phyloP scores from a whole-genome alignment of 2,797 vertebrate species.

The Molossus alvarezi region DNA sequence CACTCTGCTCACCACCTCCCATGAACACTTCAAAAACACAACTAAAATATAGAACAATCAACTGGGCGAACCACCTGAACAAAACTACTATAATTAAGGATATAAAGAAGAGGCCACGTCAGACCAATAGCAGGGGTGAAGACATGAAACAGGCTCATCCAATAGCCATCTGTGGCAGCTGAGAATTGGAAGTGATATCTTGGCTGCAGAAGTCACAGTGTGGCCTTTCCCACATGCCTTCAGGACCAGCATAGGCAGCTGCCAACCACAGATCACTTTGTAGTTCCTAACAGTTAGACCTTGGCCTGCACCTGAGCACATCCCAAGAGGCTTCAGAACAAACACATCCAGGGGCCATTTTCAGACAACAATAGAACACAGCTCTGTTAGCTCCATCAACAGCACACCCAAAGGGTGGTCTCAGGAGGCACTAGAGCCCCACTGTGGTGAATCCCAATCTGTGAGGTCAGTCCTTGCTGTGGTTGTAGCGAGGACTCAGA shows the following conservation, averaged over 20 bases:
- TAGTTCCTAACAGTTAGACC: neutral
- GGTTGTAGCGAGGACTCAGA: neutral
- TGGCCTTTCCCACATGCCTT: neutral
- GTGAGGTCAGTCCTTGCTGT: neutral
- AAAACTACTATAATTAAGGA: neutral
- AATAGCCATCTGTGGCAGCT: neutral
- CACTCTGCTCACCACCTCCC: neutral
- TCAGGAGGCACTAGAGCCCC: neutral
- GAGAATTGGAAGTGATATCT: neutral
- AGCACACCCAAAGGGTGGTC: neutral
- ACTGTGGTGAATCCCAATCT: neutral
- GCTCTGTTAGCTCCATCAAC: neutral
- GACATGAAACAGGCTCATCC: neutral
- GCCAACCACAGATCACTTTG: neutral
- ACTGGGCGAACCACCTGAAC: neutral
- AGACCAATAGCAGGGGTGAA: neutral
- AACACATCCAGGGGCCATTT: neutral
- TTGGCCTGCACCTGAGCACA: neutral
- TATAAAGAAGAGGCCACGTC: neutral
- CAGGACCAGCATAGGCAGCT: neutral
- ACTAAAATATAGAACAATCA: neutral
- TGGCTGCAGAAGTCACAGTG: neutral
- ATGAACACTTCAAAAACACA: neutral
- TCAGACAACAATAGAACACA: neutral
- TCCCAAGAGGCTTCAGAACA: neutral